Evolutionary conservation across 2,797 vertebrate species (phyloP).

Genomic region (Gymnopithys bicolor): DNA sequence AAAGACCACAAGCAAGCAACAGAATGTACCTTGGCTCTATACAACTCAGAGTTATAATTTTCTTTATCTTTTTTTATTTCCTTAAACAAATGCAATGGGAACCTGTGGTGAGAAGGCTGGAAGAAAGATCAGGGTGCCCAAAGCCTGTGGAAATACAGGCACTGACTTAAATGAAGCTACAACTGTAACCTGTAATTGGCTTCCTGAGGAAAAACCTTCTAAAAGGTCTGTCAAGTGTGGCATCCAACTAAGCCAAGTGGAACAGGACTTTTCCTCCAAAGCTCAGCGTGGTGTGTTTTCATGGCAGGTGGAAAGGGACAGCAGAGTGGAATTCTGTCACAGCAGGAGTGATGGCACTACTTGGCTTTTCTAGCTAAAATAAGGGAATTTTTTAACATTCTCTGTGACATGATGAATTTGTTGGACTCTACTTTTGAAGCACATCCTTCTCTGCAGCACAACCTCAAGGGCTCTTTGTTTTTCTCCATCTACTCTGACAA

Average conservation of each 20-base stretch:
- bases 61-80: background rate
- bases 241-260: background rate
- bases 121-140: background rate
- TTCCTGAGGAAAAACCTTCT: background rate
- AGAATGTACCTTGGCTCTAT: background rate
- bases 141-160: background rate
- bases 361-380: background rate
- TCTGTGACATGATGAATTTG: background rate
- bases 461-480: background rate
- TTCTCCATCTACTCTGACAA: background rate
- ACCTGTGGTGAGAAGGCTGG: background rate
- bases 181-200: background rate
- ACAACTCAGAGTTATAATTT: background rate
- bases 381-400: background rate
- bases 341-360: background rate
- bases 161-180: background rate
- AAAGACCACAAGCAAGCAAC: background rate
- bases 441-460: background rate
- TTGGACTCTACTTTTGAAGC: background rate
- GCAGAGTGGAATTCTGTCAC: background rate
- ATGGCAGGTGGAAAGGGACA: background rate
- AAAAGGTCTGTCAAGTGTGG: background rate
- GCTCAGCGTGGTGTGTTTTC: background rate
- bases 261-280: background rate
- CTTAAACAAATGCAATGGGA: background rate